These are phyloP conservation scores for Polydrusus cervinus DNA, from an alignment of 2,888 invertebrate species.

Conservation along the genomic window DNA sequence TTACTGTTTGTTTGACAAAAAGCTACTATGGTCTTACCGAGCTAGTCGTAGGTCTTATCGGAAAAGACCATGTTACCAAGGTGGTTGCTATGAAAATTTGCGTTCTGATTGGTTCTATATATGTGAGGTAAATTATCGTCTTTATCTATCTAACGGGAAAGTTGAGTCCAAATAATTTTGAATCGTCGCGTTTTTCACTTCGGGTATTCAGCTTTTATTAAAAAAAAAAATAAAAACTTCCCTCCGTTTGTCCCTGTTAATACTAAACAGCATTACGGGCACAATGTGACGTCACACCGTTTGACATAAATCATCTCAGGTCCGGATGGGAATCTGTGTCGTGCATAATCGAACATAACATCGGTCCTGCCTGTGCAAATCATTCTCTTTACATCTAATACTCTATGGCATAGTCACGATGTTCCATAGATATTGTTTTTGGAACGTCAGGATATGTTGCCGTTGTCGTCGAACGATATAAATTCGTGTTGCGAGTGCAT, in stretches of 20 bases:
- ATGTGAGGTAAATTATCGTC: too few relatives aligned
- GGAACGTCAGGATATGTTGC: conserved; percentile 39
- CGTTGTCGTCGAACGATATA: conserved; percentile 40
- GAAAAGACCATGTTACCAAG: too few relatives aligned
- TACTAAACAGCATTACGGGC: conserved; percentile 22
- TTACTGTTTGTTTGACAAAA: too few relatives aligned
- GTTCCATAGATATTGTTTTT: conserved; percentile 44
- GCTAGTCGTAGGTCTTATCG: too few relatives aligned
- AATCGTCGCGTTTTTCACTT: not conserved
- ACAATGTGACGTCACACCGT: conserved; percentile 43
- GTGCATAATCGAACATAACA: conserved; percentile 52
- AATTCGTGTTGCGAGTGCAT: conserved; percentile 38
- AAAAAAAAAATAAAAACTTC: conserved; percentile 4
- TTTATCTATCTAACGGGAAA: too few relatives aligned
- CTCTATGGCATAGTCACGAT: conserved; percentile 47
- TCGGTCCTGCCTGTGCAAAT: conserved; percentile 45
- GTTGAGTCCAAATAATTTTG: too few relatives aligned
- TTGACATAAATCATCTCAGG: conserved; percentile 47
- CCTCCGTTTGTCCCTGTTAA: conserved; percentile 14
- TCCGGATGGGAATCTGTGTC: conserved; percentile 51
- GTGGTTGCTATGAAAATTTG: too few relatives aligned
- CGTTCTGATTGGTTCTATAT: too few relatives aligned
- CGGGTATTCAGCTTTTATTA: too few relatives aligned
- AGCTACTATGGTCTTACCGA: too few relatives aligned
- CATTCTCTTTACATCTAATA: conserved; percentile 45